Evolutionary conservation across 2,113 vertebrate genomes (phyloP).

Genomic region (Fregata magnificens): DNA sequence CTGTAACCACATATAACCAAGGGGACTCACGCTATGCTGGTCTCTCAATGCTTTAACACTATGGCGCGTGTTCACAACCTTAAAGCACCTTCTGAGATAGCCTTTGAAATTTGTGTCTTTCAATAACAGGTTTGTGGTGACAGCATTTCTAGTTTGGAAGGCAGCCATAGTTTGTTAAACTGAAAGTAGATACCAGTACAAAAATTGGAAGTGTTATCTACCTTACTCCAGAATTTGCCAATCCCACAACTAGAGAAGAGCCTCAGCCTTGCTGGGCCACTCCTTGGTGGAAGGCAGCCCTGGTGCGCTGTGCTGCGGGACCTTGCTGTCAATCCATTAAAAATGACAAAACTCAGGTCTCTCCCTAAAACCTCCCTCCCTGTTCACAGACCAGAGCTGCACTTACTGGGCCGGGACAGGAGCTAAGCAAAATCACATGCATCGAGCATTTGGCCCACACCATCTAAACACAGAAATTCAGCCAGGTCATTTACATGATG

Average conservation of each 20-base stretch:
- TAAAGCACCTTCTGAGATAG: background rate
- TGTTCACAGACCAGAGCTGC: background rate
- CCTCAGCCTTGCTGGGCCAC: background rate
- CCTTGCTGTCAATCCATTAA: background rate
- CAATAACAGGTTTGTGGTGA: background rate
- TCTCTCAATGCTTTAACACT: background rate
- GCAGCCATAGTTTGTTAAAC: background rate
- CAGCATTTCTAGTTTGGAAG: background rate
- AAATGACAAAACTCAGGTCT: background rate
- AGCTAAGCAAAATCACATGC: background rate
- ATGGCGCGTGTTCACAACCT: background rate
- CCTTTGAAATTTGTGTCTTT: background rate
- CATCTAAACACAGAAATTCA: background rate
- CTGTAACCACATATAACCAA: background rate
- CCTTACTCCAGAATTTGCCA: background rate
- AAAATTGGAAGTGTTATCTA: background rate
- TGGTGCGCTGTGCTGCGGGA: no score
- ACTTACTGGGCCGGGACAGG: background rate
- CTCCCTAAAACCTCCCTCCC: background rate
- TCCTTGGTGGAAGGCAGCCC: background rate
- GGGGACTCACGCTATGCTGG: no score
- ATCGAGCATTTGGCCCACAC: background rate
- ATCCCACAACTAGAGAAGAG: background rate
- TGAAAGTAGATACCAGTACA: background rate
- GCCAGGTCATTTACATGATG: no score